Base-by-base conservation (phyloP, 2,113 vertebrate species). In the Neoarius graeffei region DNA sequence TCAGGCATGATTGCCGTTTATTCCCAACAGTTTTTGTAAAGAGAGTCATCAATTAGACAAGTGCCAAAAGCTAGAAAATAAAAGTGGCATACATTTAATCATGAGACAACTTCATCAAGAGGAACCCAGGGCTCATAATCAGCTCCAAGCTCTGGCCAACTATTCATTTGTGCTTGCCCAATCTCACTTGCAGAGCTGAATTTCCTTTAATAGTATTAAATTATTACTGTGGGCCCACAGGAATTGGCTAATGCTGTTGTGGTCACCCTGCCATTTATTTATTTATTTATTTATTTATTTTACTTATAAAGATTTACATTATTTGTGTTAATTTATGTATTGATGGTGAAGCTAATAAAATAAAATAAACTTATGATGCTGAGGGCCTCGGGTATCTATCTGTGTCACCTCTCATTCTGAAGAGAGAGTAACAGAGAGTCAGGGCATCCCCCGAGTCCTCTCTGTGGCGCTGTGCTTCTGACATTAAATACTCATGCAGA, bases 401-500 rank as follows among this genome's bases (percentile, higher is more conserved):
- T 66, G 62, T 89, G 88, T 89, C 80, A 86, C 83, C 87, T 84
- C 81, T 88, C 81, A 86, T 84, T 90, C 89, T 84, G 87, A 30
- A 20, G 66, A 62, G 42, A 62, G 35, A 67, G 74, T 85, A 77
- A 81, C 67, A 19, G 48, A 88, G 87, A 85, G 74, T 59, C 73
- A 88, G 57, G 81, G 80, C 81, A 73, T 85, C 83, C 76, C 67
- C 84, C 81, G 67, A 87, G 87, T 83, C 52, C 76, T 73, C 79
- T 81, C 86, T 9, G 17, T 64, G 81, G 42, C 7, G 4, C 79
- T 48, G 2, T 84, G 48, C 62, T 71, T 85, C 62, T 81, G 50
- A 76, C 66, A 85, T 91, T 91, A 90, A 91, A 91, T 88, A 90
- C 90, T 90, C 88, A 90, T 88, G 88, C 60, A 90, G 81, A 83